Evolutionary conservation across 2,888 invertebrate genomes (phyloP).

Genomic region (Platycheirus albimanus): DNA sequence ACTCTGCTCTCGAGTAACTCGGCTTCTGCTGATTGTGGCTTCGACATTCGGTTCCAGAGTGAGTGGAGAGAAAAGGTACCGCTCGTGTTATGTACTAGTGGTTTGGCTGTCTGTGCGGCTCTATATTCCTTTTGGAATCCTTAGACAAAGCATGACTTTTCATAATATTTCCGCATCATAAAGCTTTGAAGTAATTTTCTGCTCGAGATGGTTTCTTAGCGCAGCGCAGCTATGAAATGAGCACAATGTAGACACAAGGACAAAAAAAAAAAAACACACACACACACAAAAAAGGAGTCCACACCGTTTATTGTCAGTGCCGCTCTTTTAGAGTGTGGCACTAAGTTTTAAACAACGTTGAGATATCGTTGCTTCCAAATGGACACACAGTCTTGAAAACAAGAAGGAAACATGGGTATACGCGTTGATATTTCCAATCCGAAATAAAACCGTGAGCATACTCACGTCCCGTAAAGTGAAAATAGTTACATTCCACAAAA

Average conservation of each 20-base stretch:
- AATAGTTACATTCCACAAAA: too few relatives aligned
- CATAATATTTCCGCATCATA: conserved; percentile 76
- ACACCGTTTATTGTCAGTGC: conserved; percentile 66
- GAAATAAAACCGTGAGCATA: too few relatives aligned
- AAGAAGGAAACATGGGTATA: background rate
- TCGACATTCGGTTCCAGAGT: conserved; percentile 30
- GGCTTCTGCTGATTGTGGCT: conserved; percentile 35
- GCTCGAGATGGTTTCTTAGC: conserved; percentile 74
- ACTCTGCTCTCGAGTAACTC: background rate
- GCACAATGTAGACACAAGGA: conserved; percentile 62
- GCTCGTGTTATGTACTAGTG: conserved; percentile 15
- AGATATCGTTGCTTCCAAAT: conserved; percentile 57
- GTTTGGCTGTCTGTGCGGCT: conserved; percentile 15
- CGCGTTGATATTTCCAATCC: too few relatives aligned
- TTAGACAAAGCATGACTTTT: conserved; percentile 74
- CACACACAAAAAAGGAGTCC: conserved; percentile 26
- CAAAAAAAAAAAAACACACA: too few relatives aligned
- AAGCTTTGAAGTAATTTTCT: conserved; percentile 76
- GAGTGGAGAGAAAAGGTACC: conserved; percentile 25
- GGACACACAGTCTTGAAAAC: conserved; percentile 47
- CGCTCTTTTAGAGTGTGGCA: conserved; percentile 49
- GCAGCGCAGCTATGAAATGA: conserved; percentile 72
- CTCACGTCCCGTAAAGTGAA: too few relatives aligned
- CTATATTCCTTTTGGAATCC: conserved; percentile 56
- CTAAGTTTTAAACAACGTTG: conserved; percentile 37